Evolutionary conservation across 2,888 invertebrate species (phyloP).

Genomic region (Catocala nupta): DNA sequence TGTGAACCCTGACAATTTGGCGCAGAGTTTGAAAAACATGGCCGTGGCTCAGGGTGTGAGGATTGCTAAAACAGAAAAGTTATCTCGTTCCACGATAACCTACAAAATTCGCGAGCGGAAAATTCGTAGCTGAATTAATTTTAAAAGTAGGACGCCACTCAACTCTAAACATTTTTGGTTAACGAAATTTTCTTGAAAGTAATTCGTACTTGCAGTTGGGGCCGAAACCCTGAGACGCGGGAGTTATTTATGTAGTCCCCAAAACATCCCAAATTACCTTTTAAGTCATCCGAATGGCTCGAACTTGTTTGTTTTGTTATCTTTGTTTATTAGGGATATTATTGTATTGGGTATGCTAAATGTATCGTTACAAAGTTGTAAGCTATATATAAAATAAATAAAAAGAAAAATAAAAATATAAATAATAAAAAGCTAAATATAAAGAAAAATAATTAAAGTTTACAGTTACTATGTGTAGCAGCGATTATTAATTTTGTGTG

Average conservation of each 20-base stretch:
- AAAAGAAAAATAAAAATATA: no score
- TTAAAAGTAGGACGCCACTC: slow-evolving; percentile 46
- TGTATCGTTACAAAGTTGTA: no score
- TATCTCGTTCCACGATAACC: slow-evolving; percentile 38
- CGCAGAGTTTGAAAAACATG: slow-evolving; percentile 35
- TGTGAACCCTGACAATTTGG: slow-evolving; percentile 24
- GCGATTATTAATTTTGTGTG: no score
- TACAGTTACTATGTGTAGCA: no score
- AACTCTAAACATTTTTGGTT: slow-evolving; percentile 17
- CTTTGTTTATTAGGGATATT: no score
- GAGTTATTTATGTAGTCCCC: slow-evolving; percentile 8
- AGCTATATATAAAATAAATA: no score
- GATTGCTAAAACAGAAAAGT: slow-evolving; percentile 45
- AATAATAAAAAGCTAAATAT: no score
- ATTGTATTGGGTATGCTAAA: no score
- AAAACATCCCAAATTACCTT: not conserved
- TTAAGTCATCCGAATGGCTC: slow-evolving; percentile 1
- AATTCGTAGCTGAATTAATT: slow-evolving; percentile 51
- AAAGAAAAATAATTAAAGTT: no score
- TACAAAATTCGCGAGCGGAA: slow-evolving; percentile 35
- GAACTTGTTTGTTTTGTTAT: not conserved
- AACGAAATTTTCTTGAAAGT: slow-evolving; percentile 31
- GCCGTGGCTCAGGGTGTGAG: slow-evolving; percentile 10
- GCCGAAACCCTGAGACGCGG: slow-evolving; percentile 1
- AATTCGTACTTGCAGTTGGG: slow-evolving; percentile 22